Evolutionary conservation across 2,113 vertebrate species (phyloP).

Genomic region (Sorex fumeus): DNA sequence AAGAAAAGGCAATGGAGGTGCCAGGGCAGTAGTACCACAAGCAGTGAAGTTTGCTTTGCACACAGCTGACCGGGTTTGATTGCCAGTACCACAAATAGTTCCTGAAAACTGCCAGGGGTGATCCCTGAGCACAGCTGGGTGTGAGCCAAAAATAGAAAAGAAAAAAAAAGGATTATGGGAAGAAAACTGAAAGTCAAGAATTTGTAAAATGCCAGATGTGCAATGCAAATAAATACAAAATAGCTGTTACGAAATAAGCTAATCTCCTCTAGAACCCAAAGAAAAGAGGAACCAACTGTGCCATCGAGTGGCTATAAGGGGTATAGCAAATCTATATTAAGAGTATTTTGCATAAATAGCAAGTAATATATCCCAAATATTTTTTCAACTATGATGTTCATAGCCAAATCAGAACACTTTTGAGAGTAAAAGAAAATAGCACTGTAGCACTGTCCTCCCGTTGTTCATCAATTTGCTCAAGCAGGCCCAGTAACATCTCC

Average conservation of each 20-base stretch:
- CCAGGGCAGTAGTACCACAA: too few relatives aligned
- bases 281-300: constrained; percentile 63
- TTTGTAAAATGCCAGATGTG: constrained; percentile 32
- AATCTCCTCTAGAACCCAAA: constrained; percentile 1
- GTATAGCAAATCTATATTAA: constrained; percentile 17
- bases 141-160: background rate
- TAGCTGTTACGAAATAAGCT: constrained; percentile 5
- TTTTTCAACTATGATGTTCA: constrained; percentile 12
- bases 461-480: too few relatives aligned
- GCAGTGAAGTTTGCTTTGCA: too few relatives aligned
- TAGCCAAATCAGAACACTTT: background rate
- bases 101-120: too few relatives aligned
- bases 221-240: constrained; percentile 30
- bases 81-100: too few relatives aligned
- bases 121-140: too few relatives aligned
- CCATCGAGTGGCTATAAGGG: constrained; percentile 73
- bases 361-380: background rate
- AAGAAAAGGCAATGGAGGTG: too few relatives aligned
- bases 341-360: constrained; percentile 3
- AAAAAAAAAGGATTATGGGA: background rate
- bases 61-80: too few relatives aligned
- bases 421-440: background rate
- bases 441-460: too few relatives aligned
- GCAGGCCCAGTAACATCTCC: too few relatives aligned
- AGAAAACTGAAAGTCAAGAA: background rate